Evolutionary conservation across 2,797 vertebrate genomes (phyloP), one percentile per base, ranked within the genome.

Genomic region (Brotula barbata): DNA sequence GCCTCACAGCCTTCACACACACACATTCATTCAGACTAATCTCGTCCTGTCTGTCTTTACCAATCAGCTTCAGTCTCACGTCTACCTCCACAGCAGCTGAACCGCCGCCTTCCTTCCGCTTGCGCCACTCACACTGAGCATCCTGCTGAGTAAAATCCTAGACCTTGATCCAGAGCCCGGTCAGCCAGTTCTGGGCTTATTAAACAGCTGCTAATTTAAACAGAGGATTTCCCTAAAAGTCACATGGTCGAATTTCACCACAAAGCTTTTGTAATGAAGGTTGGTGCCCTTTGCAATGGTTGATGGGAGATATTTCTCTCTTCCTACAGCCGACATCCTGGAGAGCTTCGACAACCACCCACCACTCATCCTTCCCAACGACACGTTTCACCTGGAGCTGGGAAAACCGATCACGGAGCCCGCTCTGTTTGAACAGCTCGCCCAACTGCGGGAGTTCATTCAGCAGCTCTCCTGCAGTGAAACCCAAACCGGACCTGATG

Each of bases 331-430:
- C 10, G 88, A 92, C 77, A 90, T 93, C 80, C 82, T 93, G 82
- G 89, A 92, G 78, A 90, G 89, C 66, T 92, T 93, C 10, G 91
- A 93, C 75, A 83, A 76, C 66, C 92, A 92, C 77, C 92, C 92
- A 19, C 92, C 92, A 7, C 89, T 93, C 60, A 88, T 92, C 80
- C 86, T 92, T 75, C 92, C 92, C 45, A 82, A 62, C 80, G 84
- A 45, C 68, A 67, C 60, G 0, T 93, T 93, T 58, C 82, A 91
- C 66, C 77, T 93, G 77, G 91, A 92, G 74, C 85, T 91, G 6
- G 85, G 79, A 2, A 87, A 89, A 48, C 62, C 91, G 31, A 52
- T 89, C 3, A 50, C 61, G 42, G 90, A 92, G 12, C 75, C 71
- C 0, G 73, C 62, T 19, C 87, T 93, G 43, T 87, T 89, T 22